Percentiles rank a stretch among this genome's conserved stretches.
Evolutionary conservation across 2,797 vertebrate species (phyloP).

Genomic region (Semotilus atromaculatus): DNA sequence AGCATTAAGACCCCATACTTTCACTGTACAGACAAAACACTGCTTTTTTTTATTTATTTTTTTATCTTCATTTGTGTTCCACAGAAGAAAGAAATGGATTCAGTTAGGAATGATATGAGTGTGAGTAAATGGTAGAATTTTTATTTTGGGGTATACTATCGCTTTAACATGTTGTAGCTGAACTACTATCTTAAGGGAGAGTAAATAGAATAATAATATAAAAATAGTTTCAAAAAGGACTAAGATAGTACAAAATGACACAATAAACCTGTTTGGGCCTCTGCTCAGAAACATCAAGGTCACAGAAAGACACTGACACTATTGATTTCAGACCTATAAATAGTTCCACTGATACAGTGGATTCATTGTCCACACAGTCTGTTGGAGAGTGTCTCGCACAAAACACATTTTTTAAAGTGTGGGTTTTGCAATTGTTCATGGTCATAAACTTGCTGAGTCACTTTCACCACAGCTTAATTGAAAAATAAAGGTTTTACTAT

Average conservation of each 20-base stretch:
- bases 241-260: neutral
- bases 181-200: neutral
- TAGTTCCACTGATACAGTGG: neutral
- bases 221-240: neutral
- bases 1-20: neutral
- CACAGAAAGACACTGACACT: neutral
- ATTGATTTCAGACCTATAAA: slow-evolving; percentile 28
- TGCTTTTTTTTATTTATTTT: neutral
- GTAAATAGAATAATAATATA: neutral
- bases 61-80: neutral
- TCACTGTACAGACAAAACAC: neutral
- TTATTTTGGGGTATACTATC: neutral
- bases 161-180: neutral
- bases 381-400: slow-evolving; percentile 1
- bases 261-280: neutral
- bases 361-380: neutral
- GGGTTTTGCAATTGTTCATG: neutral
- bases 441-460: slow-evolving; percentile 23
- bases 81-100: neutral
- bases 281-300: slow-evolving; percentile 54
- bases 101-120: neutral
- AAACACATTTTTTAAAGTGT: neutral
- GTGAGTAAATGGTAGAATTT: neutral
- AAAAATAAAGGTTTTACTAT: neutral
- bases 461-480: neutral